Percentiles rank a stretch among this genome's conserved stretches.
phyloP scores from a whole-genome alignment of 2,113 vertebrate genomes.

The Lamprologus tigripictilis region DNA sequence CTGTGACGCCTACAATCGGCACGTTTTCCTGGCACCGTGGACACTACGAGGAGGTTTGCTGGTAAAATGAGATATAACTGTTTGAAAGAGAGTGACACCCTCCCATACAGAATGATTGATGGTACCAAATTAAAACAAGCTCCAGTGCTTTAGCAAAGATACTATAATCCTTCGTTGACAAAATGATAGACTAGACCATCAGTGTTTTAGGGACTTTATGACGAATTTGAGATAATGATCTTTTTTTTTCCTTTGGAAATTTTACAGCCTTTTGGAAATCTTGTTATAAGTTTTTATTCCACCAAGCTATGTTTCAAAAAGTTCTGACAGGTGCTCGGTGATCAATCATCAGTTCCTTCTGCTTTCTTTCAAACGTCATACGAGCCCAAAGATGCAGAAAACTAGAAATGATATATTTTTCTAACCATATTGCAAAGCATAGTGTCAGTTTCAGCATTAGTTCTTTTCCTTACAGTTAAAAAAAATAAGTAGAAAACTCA shows the following conservation, averaged over 20 bases:
- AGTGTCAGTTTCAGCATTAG: background rate
- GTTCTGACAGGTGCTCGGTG: background rate
- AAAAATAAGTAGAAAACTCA: background rate
- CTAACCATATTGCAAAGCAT: background rate
- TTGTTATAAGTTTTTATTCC: background rate
- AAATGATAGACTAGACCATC: conserved; percentile 9
- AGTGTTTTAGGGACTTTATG: background rate
- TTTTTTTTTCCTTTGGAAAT: background rate
- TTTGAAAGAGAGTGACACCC: background rate
- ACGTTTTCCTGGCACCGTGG: background rate
- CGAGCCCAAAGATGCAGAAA: background rate
- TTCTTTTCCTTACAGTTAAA: background rate
- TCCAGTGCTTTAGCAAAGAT: background rate
- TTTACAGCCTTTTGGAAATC: no score
- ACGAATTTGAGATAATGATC: background rate
- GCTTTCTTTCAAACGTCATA: background rate
- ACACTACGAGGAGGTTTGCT: background rate
- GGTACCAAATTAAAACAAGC: conserved; percentile 7
- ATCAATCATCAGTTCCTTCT: background rate
- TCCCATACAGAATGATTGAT: conserved; percentile 10
- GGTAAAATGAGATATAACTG: conserved; percentile 2
- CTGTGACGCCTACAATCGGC: background rate
- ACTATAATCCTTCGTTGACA: conserved; percentile 13
- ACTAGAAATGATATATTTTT: background rate
- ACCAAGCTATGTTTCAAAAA: background rate